A percentile compares a stretch with the other conserved stretches of the same genome.
Conservation (phyloP, 2,113 vertebrate species). For the Lamprologus sp. region DNA sequence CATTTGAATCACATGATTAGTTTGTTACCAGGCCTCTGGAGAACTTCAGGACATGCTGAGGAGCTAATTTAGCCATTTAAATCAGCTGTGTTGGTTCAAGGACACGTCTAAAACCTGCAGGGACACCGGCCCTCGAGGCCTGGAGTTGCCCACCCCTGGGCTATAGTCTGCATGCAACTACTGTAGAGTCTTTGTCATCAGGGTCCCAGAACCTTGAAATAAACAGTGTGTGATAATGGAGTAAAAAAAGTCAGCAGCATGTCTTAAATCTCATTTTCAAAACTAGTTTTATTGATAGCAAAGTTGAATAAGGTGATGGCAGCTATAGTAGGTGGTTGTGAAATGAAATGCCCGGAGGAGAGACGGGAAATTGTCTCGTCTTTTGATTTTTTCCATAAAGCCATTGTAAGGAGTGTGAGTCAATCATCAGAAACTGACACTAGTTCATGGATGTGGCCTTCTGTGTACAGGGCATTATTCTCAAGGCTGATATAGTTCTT, state of each 20-base stretch:
- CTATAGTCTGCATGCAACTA: neutral
- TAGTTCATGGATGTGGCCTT: neutral
- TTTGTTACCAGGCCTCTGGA: neutral
- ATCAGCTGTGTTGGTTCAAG: neutral
- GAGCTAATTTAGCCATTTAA: neutral
- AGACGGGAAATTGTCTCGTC: neutral
- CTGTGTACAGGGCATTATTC: neutral
- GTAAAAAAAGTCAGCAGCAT: neutral
- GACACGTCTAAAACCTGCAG: rapidly evolving
- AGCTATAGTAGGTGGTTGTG: neutral
- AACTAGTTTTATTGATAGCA: neutral
- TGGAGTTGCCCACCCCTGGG: neutral
- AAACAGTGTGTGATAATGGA: slow-evolving; percentile 6
- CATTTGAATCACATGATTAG: neutral
- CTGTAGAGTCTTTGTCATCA: neutral
- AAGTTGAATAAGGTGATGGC: neutral
- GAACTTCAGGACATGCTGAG: neutral
- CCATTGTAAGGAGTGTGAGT: neutral
- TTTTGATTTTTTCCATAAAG: neutral
- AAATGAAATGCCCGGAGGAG: slow-evolving; percentile 1
- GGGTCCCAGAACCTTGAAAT: neutral
- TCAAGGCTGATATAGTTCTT: neutral
- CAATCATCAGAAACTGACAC: neutral
- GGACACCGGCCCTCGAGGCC: neutral
- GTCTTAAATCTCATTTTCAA: neutral